phyloP scores from a whole-genome alignment of 2,888 invertebrate genomes.

The Dinocampus coccinellae region DNA sequence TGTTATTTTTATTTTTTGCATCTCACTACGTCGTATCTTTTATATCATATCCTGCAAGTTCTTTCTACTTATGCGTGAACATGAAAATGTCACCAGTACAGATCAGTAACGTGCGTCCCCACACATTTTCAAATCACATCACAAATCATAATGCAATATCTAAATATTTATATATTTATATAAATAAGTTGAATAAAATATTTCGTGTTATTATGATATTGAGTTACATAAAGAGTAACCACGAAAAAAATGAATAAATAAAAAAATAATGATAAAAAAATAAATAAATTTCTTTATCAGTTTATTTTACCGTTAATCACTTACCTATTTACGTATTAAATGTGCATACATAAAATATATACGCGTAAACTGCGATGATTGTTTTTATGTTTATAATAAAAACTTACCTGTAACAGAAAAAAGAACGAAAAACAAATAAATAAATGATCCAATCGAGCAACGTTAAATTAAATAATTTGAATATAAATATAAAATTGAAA shows the following conservation, averaged over 20 bases:
- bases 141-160: background rate
- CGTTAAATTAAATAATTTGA: slow-evolving; percentile 8
- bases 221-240: no score
- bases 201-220: no score
- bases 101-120: background rate
- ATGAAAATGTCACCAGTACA: slow-evolving; percentile 43
- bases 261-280: no score
- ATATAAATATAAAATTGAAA: background rate
- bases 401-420: slow-evolving; percentile 48
- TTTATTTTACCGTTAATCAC: slow-evolving; percentile 45
- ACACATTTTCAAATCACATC: no score
- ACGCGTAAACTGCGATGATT: slow-evolving; percentile 41
- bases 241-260: no score
- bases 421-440: slow-evolving; percentile 37
- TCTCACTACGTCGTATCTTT: background rate
- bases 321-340: slow-evolving; percentile 14
- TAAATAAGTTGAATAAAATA: no score
- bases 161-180: no score
- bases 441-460: background rate
- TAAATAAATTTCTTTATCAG: slow-evolving; percentile 8
- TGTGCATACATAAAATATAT: background rate
- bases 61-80: slow-evolving; percentile 30
- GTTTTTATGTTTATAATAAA: slow-evolving; percentile 20
- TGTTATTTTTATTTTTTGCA: slow-evolving; percentile 30
- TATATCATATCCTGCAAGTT: background rate